These are phyloP conservation scores for Zaprionus gabonicus DNA, from an alignment of 1,140 invertebrate species.

Conservation along the genomic window DNA sequence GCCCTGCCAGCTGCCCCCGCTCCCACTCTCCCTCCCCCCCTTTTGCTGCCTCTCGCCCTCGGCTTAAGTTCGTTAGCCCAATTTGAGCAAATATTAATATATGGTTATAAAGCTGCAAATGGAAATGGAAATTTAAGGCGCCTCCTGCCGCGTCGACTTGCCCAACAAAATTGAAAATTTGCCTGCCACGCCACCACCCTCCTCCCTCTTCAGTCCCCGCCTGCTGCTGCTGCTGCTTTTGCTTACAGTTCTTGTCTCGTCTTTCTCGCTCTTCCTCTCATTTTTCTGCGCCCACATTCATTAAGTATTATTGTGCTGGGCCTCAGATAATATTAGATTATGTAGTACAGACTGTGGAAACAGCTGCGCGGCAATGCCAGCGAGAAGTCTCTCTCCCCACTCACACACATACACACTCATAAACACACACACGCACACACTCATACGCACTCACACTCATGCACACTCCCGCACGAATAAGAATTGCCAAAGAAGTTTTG, in stretches of 20 bases:
- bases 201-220: neutral
- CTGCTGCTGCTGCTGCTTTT: slow-evolving; percentile 19
- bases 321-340: slow-evolving; percentile 74
- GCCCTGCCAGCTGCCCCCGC: slow-evolving; percentile 29
- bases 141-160: slow-evolving; percentile 23
- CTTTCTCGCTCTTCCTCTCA: neutral
- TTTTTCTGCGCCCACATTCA: slow-evolving; percentile 59
- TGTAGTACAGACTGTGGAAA: slow-evolving; percentile 27
- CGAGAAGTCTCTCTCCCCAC: slow-evolving; percentile 2
- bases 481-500: slow-evolving; percentile 17
- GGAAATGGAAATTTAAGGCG: slow-evolving; percentile 31
- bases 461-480: slow-evolving; percentile 7
- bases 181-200: neutral
- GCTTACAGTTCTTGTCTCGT: neutral
- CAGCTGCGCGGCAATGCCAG: slow-evolving; percentile 42
- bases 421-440: neutral
- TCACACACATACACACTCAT: neutral
- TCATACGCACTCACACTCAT: neutral
- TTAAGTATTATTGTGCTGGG: slow-evolving; percentile 72
- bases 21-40: neutral
- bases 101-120: slow-evolving; percentile 66
- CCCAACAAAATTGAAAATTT: slow-evolving; percentile 74
- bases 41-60: slow-evolving; percentile 24
- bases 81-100: slow-evolving; percentile 80
- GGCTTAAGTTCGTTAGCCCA: slow-evolving; percentile 80